Conservation (phyloP, 2,797 vertebrate genomes). For the Acanthurus tractus region DNA sequence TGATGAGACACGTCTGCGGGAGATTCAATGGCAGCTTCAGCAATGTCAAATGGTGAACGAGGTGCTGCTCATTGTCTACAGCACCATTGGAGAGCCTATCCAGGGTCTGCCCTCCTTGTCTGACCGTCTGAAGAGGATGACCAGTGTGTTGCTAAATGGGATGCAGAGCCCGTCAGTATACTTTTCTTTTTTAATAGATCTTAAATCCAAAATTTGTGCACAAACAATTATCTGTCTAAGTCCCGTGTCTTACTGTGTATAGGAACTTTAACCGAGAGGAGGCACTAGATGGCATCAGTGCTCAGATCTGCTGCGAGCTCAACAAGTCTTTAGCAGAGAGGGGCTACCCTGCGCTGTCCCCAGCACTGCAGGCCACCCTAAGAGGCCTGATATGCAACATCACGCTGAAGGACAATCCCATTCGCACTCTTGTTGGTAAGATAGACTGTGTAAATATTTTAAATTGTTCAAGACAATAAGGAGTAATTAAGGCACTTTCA, state of each 20-base stretch:
- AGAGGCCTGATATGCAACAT: conserved; percentile 91
- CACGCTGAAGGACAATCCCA: conserved; percentile 88
- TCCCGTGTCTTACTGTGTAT: conserved; percentile 10
- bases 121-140: conserved; percentile 90
- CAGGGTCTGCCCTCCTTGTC: conserved; percentile 87
- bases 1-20: conserved; percentile 90
- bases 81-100: conserved; percentile 87
- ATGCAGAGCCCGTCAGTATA: conserved; percentile 90
- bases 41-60: conserved; percentile 88
- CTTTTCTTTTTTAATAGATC: not conserved
- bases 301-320: conserved; percentile 90
- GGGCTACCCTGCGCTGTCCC: conserved; percentile 82
- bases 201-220: not conserved
- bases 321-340: conserved; percentile 90
- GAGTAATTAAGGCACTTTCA: not conserved
- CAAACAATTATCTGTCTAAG: not conserved
- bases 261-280: conserved; percentile 90
- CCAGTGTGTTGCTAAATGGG: conserved; percentile 90
- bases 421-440: conserved; percentile 92
- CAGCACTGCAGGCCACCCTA: conserved; percentile 87
- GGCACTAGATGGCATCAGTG: conserved; percentile 85
- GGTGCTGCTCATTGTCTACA: conserved; percentile 91
- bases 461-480: too few species aligned
- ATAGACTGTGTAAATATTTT: not conserved
- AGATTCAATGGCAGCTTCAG: conserved; percentile 89